These are phyloP conservation scores for Enteromius radiatus DNA, from an alignment of 2,797 vertebrate species.

Conservation along the genomic window DNA sequence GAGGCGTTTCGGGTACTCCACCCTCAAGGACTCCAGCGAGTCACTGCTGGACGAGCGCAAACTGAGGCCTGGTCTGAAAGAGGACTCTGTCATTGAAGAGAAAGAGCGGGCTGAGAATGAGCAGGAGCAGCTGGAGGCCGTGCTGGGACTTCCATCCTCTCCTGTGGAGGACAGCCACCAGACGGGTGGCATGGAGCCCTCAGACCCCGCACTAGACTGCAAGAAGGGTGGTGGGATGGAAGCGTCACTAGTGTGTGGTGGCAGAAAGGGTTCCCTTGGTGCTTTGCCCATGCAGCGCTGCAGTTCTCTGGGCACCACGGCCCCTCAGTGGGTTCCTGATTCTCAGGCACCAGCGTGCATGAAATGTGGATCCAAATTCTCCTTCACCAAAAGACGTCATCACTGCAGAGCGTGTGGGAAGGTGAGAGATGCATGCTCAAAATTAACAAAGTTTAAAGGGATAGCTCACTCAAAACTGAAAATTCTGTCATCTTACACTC, in stretches of 20 bases:
- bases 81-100: constrained; percentile 96
- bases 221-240: constrained; percentile 40
- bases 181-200: constrained; percentile 73
- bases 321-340: constrained; percentile 95
- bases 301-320: constrained; percentile 87
- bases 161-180: constrained; percentile 70
- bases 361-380: constrained; percentile 96
- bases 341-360: constrained; percentile 95
- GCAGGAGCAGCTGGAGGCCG: constrained; percentile 84
- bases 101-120: constrained; percentile 94
- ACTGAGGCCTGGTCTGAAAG: constrained; percentile 89
- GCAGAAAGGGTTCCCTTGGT: constrained; percentile 75
- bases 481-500: neutral
- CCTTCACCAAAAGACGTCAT: constrained; percentile 97
- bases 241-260: constrained; percentile 26
- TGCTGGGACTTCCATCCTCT: constrained; percentile 64
- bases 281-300: constrained; percentile 76
- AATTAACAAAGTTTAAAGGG: neutral
- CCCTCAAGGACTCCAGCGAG: constrained; percentile 72
- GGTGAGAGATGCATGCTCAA: constrained; percentile 76
- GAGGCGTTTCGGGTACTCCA: constrained; percentile 67
- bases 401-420: constrained; percentile 98
- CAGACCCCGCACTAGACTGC: constrained; percentile 1
- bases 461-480: neutral
- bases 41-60: constrained; percentile 69